Evolutionary conservation across 2,113 vertebrate species (phyloP).

Genomic region (Chunga burmeisteri): DNA sequence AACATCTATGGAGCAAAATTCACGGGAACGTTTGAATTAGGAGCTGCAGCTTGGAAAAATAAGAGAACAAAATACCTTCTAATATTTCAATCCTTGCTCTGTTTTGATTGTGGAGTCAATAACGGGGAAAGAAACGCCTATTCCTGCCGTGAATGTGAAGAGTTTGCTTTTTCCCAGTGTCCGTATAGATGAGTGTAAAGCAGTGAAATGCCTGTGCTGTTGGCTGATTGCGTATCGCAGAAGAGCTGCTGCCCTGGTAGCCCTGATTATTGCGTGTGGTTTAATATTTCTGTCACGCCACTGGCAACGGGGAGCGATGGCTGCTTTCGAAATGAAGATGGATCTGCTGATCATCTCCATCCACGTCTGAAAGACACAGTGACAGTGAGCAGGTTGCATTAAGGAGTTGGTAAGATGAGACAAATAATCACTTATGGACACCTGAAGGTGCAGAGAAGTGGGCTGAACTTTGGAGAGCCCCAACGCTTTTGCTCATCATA

Average conservation of each 20-base stretch:
- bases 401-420: neutral
- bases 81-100: neutral
- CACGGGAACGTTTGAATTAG: neutral
- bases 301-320: neutral
- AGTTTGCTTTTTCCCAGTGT: neutral
- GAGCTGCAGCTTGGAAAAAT: neutral
- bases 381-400: neutral
- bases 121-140: neutral
- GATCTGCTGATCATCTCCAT: neutral
- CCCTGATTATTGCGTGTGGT: neutral
- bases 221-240: fast-evolving
- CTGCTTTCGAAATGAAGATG: neutral
- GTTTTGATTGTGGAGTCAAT: neutral
- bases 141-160: neutral
- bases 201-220: neutral
- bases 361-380: fast-evolving
- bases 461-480: neutral
- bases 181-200: neutral
- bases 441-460: neutral
- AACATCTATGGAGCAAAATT: neutral
- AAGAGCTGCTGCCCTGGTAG: neutral
- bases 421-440: fast-evolving
- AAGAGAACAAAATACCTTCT: neutral
- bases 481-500: neutral
- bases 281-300: neutral